Evolutionary conservation across 2,797 vertebrate genomes (phyloP), one percentile per base, ranked within the genome.

Genomic region (Acanthurus leucopareius): DNA sequence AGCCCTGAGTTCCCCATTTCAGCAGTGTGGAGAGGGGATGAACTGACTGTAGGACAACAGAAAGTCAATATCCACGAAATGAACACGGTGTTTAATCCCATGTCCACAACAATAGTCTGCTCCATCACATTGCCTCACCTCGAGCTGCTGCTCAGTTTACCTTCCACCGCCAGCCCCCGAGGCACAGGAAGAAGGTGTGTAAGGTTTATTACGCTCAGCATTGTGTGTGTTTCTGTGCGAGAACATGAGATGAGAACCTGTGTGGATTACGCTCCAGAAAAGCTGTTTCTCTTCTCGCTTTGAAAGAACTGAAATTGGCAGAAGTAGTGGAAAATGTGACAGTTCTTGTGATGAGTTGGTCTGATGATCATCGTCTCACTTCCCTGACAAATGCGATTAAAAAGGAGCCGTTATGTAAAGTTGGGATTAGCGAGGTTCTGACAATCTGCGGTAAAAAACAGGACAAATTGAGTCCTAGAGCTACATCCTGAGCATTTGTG

Each of bases 331-430:
- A 56, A 83, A 87, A 72, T 20, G 52, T 80, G 80, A 79, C 68
- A 62, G 74, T 70, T 85, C 85, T 54, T 73, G 68, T 54, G 74
- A 86, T 67, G 84, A 87, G 79, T 77, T 44, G 68, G 73, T 72
- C 70, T 82, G 83, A 89, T 85, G 73, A 85, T 88, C 79, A 2
- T 74, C 72, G 60, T 75, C 80, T 89, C 84, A 80, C 82, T 88
- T 88, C 73, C 77, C 69, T 87, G 86, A 88, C 88, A 91, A 93
- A 94, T 90, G 84, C 73, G 88, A 92, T 93, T 92, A 91, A 89
- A 90, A 88, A 62, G 58, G 83, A 79, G 78, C 47, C 40, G 73
- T 86, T 89, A 79, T 86, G 84, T 82, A 74, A 89, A 88, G 60
- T 88, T 71, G 69, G 87, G 87, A 90, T 92, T 88, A 90, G 77